phyloP scores from a whole-genome alignment of 2,888 invertebrate genomes.

The Tachina fera region DNA sequence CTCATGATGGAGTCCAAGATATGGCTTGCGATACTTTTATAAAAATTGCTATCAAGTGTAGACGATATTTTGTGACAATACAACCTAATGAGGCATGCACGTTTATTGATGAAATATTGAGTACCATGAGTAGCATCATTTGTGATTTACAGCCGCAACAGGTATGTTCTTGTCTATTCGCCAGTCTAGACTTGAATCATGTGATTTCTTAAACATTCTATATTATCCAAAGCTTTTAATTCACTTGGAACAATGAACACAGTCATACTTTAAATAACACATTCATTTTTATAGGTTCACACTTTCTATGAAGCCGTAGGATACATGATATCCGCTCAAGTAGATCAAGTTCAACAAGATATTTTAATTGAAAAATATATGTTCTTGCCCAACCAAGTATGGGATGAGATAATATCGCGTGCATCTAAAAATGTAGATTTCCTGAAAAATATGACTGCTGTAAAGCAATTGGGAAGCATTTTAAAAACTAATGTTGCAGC shows the following conservation, averaged over 20 bases:
- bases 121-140: slow-evolving; percentile 97
- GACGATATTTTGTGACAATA: slow-evolving; percentile 97
- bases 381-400: slow-evolving; percentile 97
- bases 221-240: too few relatives aligned
- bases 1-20: slow-evolving; percentile 99
- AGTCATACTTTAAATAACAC: not conserved
- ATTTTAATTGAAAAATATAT: slow-evolving; percentile 98
- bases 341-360: slow-evolving; percentile 95
- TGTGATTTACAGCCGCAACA: slow-evolving; percentile 99
- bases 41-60: slow-evolving; percentile 99
- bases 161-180: slow-evolving; percentile 83
- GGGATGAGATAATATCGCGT: slow-evolving; percentile 99
- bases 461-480: slow-evolving; percentile 98
- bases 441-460: slow-evolving; percentile 97
- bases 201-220: too few relatives aligned
- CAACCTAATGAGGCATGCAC: slow-evolving; percentile 98
- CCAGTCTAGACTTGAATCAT: too few relatives aligned
- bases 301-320: slow-evolving; percentile 99
- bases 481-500: slow-evolving; percentile 99
- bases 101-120: slow-evolving; percentile 99
- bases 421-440: slow-evolving; percentile 98
- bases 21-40: slow-evolving; percentile 99
- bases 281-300: slow-evolving; percentile 84
- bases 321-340: slow-evolving; percentile 98
- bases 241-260: not conserved